Conservation (phyloP, 23 tunicate genomes). For the Ascidia mentula region DNA sequence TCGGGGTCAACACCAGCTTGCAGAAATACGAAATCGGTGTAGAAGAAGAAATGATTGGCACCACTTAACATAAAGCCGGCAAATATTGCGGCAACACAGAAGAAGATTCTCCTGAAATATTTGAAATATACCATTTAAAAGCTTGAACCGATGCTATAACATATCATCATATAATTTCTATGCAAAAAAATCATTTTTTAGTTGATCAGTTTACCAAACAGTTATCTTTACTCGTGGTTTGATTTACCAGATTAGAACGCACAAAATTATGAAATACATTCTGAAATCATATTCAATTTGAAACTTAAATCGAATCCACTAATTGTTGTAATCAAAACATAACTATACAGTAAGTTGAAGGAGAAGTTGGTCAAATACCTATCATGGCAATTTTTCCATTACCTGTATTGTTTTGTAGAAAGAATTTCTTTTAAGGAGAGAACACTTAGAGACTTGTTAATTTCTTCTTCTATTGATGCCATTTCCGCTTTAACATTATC, state of each 20-base stretch:
- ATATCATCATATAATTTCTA: too few relatives aligned
- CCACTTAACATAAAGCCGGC: background rate
- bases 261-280: too few relatives aligned
- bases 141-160: too few relatives aligned
- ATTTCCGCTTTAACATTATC: background rate
- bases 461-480: background rate
- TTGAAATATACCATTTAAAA: too few relatives aligned
- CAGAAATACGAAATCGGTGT: slow-evolving; percentile 7
- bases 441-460: background rate
- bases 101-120: background rate
- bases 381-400: background rate
- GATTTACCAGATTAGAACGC: background rate
- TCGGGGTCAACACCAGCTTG: background rate
- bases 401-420: background rate
- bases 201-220: too few relatives aligned
- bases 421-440: background rate
- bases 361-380: too few relatives aligned
- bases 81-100: background rate
- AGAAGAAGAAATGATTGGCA: background rate
- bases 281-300: too few relatives aligned
- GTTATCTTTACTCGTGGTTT: too few relatives aligned
- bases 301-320: too few relatives aligned
- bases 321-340: too few relatives aligned
- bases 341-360: too few relatives aligned
- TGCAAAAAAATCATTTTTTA: too few relatives aligned